phyloP scores from a whole-genome alignment of 2,888 invertebrate species.

The Acrobasis suavella region DNA sequence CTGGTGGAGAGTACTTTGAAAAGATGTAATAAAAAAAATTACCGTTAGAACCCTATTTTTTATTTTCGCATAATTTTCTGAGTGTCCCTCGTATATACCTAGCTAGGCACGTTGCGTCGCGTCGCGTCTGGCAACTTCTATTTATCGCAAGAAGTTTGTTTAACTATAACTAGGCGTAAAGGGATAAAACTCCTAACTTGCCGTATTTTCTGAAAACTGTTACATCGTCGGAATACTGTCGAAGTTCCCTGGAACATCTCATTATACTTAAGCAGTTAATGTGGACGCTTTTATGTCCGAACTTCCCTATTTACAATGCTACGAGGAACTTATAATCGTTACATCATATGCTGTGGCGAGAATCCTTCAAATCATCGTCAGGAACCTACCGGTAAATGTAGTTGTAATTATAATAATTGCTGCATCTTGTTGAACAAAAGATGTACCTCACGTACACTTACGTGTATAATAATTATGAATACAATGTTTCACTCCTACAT shows the following conservation, averaged over 20 bases:
- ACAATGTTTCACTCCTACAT: no score
- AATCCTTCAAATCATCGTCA: slow-evolving; percentile 30
- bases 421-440: not conserved
- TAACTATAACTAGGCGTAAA: slow-evolving; percentile 34
- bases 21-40: no score
- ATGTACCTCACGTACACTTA: no score
- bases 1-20: no score
- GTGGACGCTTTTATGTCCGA: slow-evolving; percentile 47
- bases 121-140: slow-evolving; percentile 40
- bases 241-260: slow-evolving; percentile 52
- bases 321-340: slow-evolving; percentile 36
- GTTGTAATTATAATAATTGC: not conserved
- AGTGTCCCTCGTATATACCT: no score
- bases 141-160: slow-evolving; percentile 46
- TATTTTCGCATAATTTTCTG: no score
- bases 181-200: slow-evolving; percentile 38
- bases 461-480: no score
- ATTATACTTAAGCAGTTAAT: slow-evolving; percentile 50
- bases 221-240: slow-evolving; percentile 44
- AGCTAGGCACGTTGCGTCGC: not conserved
- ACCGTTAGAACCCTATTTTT: no score
- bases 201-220: slow-evolving; percentile 35
- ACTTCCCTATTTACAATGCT: slow-evolving; percentile 40
- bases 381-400: not conserved
- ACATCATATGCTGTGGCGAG: slow-evolving; percentile 16